Base-by-base conservation (phyloP, 2,113 vertebrate genomes). In the Ascaphus truei region DNA sequence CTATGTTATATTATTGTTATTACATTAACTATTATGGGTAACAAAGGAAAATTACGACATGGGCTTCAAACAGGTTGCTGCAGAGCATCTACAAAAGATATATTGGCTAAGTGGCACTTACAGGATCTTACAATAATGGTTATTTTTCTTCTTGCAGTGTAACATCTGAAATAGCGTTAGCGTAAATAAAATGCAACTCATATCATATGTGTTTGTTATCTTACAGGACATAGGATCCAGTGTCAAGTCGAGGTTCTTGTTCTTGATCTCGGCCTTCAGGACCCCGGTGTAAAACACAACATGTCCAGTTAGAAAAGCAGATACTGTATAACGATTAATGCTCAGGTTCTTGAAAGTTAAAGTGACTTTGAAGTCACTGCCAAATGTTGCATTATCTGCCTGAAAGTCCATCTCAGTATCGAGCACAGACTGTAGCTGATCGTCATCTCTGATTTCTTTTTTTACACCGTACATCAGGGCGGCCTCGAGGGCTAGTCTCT, bases 221-320 rank as follows among this genome's bases (percentile, higher is more conserved):
- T 91, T 91, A 92, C 91, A 65, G 9, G 86, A 69, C 20, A 63
- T 59, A 1, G 90, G 87, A 3, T 84, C 61, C 83, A 92, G 72
- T 1, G 20, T 71, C 26, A 83, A 72, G 1, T 41, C 55, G 18
- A 90, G 83, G 2, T 75, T 73, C 15, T 84, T 78, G 2, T 89
- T 92, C 83, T 95, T 86, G 82, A 98, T 92, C 73, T 98, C 91
- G 0, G 36, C 63, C 66, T 90, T 93, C 30, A 80, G 23, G 51
- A 99, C 95, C 6, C 97, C 97, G 0, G 97, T 99, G 50, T 99
- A 98, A 76, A 90, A 98, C 57, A 92, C 88, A 74, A 96, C 84
- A 25, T 75, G 94, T 51, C 94, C 94, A 0, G 86, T 93, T 75
- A 99, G 68, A 73, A 93, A 95, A n/a, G 88, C 57, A 0, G 81